Percentiles rank a stretch among this genome's conserved stretches.
Evolutionary conservation across 1,140 invertebrate genomes (phyloP).

Genomic region (Musca domestica): DNA sequence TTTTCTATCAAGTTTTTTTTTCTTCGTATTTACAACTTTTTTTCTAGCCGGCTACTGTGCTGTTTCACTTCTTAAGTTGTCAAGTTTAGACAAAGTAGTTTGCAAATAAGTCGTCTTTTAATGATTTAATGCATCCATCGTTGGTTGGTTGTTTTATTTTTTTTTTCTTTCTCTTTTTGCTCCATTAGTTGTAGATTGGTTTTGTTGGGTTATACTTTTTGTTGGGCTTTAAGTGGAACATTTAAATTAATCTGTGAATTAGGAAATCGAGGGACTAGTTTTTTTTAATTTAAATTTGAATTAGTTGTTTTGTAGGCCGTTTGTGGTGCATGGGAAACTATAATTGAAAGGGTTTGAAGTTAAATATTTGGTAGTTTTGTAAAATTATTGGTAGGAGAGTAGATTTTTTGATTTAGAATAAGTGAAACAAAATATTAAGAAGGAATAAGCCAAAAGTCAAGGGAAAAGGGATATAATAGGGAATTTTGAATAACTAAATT

Average conservation of each 20-base stretch:
- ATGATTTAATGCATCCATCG: slow-evolving; percentile 17
- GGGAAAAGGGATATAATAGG: no score
- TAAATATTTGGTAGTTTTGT: no score
- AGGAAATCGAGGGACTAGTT: no score
- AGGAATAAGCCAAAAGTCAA: no score
- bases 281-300: no score
- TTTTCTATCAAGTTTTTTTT: slow-evolving; percentile 1
- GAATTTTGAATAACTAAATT: no score
- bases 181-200: not conserved
- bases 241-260: slow-evolving; percentile 13
- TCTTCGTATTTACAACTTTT: not conserved
- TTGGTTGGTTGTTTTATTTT: not conserved
- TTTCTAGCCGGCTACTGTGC: not conserved
- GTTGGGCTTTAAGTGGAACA: slow-evolving; percentile 7
- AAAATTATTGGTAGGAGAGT: no score
- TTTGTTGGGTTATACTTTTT: not conserved
- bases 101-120: slow-evolving; percentile 22
- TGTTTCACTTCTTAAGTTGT: slow-evolving; percentile 20
- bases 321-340: no score
- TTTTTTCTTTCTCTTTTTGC: not conserved
- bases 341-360: no score
- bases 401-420: no score
- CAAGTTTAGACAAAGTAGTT: slow-evolving; percentile 22
- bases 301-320: no score
- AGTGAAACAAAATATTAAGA: no score